A percentile compares a stretch with the other conserved stretches of the same genome.
phyloP scores from a whole-genome alignment of 2,797 vertebrate genomes.

The Enteromius paludinosus region DNA sequence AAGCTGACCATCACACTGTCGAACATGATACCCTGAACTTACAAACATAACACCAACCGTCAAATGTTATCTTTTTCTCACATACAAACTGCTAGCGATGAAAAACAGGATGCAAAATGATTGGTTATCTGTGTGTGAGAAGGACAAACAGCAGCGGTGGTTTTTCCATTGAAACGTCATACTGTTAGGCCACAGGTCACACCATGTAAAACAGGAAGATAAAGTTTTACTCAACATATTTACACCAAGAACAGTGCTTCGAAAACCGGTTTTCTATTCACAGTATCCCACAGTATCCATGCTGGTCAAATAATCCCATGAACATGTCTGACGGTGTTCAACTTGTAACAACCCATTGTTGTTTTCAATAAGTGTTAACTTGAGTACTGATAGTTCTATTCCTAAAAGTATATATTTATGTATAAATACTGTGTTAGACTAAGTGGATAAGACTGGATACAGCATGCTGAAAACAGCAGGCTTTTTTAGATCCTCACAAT shows the following conservation, averaged over 20 bases:
- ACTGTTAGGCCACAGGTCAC: constrained; percentile 39
- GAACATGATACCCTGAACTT: constrained; percentile 8
- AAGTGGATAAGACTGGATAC: not conserved
- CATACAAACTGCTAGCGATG: constrained; percentile 34
- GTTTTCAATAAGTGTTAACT: not conserved
- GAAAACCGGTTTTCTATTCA: not conserved
- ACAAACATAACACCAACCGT: constrained; percentile 17
- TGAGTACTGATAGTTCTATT: not conserved
- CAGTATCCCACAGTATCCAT: not conserved
- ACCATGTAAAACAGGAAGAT: constrained; percentile 34
- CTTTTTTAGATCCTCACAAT: not conserved
- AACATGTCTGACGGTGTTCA: not conserved
- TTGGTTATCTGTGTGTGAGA: constrained; percentile 37
- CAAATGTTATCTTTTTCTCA: constrained; percentile 35
- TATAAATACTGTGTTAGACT: not conserved
- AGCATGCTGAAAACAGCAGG: not conserved
- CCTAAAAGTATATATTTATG: not conserved
- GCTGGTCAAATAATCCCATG: not conserved
- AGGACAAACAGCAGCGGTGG: constrained; percentile 8
- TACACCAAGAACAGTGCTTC: not conserved
- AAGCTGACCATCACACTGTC: constrained; percentile 1
- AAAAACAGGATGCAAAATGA: constrained; percentile 47
- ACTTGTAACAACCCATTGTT: not conserved
- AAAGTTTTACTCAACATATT: not conserved
- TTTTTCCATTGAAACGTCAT: constrained; percentile 42